A percentile compares a stretch with the other conserved stretches of the same genome.
Evolutionary conservation across 2,888 invertebrate genomes (phyloP).

Genomic region (Reticulitermes lucifugus): DNA sequence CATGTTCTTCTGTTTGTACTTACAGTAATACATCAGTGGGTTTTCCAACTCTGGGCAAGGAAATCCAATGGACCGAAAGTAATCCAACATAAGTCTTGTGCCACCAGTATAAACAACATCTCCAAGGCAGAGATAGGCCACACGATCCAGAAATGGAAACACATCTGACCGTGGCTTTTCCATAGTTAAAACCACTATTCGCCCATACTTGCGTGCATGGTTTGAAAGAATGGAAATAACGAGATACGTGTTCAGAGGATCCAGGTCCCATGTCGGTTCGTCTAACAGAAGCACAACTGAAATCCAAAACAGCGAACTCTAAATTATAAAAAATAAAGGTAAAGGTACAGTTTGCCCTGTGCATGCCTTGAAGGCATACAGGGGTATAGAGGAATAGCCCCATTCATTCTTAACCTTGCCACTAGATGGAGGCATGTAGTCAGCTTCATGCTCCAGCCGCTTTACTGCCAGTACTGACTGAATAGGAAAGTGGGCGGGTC

Average conservation of each 20-base stretch:
- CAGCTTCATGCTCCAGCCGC: too few relatives aligned
- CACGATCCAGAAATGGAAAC: slow-evolving; percentile 93
- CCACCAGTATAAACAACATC: slow-evolving; percentile 93
- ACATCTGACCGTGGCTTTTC: slow-evolving; percentile 95
- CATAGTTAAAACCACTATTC: slow-evolving; percentile 91
- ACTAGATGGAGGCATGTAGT: too few relatives aligned
- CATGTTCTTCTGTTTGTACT: slow-evolving; percentile 63
- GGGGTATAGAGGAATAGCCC: too few relatives aligned
- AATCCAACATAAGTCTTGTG: slow-evolving; percentile 91
- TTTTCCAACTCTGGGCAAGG: slow-evolving; percentile 97
- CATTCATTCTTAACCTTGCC: too few relatives aligned
- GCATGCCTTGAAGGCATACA: too few relatives aligned
- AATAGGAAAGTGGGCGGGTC: too few relatives aligned
- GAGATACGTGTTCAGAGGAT: slow-evolving; percentile 94
- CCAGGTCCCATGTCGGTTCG: slow-evolving; percentile 94
- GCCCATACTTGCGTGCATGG: slow-evolving; percentile 81
- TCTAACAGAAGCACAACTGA: slow-evolving; percentile 88
- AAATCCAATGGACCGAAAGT: slow-evolving; percentile 95
- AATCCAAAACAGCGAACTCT: slow-evolving; percentile 55
- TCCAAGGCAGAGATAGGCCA: slow-evolving; percentile 89
- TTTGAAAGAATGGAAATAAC: slow-evolving; percentile 94
- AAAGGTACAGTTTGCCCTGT: too few relatives aligned
- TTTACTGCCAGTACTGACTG: too few relatives aligned
- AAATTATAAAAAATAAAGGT: too few relatives aligned
- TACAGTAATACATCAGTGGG: slow-evolving; percentile 97